Evolutionary conservation across 2,113 vertebrate species (phyloP).

Genomic region (Balaenoptera acutorostrata): DNA sequence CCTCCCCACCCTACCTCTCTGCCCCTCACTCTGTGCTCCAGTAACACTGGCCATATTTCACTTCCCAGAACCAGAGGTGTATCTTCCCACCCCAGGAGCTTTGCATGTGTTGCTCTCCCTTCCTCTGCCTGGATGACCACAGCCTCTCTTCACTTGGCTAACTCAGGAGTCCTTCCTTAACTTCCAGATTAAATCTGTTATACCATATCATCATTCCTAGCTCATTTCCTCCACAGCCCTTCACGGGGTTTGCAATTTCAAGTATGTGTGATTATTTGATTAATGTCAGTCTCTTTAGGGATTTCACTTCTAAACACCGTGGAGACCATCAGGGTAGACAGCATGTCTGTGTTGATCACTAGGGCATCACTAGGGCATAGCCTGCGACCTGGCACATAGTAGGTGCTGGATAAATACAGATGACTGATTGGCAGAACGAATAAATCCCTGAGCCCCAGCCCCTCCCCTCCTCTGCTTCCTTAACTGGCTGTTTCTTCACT

Average conservation of each 20-base stretch:
- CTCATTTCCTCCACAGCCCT: background rate
- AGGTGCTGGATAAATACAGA: background rate
- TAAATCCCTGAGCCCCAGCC: background rate
- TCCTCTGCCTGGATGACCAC: background rate
- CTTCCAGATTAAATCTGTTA: background rate
- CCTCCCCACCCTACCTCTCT: no score
- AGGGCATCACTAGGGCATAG: background rate
- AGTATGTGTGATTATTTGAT: slow-evolving; percentile 42
- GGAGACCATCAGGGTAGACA: background rate
- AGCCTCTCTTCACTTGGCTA: background rate
- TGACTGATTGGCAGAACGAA: background rate
- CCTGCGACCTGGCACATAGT: background rate
- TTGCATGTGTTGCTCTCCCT: background rate
- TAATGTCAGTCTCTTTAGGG: slow-evolving; percentile 4
- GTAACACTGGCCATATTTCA: background rate
- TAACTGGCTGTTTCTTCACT: background rate
- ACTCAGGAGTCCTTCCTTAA: background rate
- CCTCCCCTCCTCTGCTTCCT: background rate
- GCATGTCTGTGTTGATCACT: background rate
- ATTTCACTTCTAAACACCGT: slow-evolving; percentile 16
- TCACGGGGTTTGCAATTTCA: background rate
- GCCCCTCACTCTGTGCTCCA: background rate
- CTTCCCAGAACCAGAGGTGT: background rate
- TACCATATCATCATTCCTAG: background rate
- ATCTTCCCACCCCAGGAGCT: background rate